A percentile compares a stretch with the other conserved stretches of the same genome.
phyloP scores from a whole-genome alignment of 2,888 invertebrate genomes.

The Chydorus sphaericus region DNA sequence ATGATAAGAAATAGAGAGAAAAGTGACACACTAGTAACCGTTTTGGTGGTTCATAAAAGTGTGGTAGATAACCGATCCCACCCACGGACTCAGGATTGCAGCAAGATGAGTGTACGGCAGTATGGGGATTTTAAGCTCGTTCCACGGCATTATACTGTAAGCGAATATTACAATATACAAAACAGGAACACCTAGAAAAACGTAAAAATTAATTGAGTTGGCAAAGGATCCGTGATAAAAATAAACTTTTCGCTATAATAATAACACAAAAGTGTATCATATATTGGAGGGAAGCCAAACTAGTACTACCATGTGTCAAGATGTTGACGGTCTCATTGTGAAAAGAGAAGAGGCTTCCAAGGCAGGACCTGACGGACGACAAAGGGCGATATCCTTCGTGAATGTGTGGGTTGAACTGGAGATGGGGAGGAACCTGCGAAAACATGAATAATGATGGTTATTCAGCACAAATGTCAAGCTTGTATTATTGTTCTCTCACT shows the following conservation, averaged over 20 bases:
- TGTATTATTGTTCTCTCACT: too few relatives aligned
- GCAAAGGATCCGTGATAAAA: too few relatives aligned
- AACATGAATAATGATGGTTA: too few relatives aligned
- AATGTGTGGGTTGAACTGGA: constrained; percentile 36
- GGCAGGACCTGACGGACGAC: constrained; percentile 59
- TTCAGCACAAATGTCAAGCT: too few relatives aligned
- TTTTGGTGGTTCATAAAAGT: constrained; percentile 62
- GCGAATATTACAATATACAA: constrained; percentile 64
- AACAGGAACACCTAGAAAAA: constrained; percentile 73
- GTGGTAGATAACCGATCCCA: constrained; percentile 54
- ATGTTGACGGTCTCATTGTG: constrained; percentile 88
- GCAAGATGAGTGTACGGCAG: constrained; percentile 71
- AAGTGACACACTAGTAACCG: constrained; percentile 42
- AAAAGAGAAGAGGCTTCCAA: constrained; percentile 69
- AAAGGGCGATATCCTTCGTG: constrained; percentile 65
- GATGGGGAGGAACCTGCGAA: constrained; percentile 23
- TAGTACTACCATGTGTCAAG: constrained; percentile 72
- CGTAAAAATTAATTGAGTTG: too few relatives aligned
- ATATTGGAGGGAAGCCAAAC: too few relatives aligned
- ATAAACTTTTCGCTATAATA: too few relatives aligned
- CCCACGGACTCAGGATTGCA: constrained; percentile 71
- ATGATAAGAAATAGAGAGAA: constrained; percentile 7
- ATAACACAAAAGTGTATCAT: too few relatives aligned
- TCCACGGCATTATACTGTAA: constrained; percentile 61
- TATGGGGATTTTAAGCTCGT: constrained; percentile 40